Conservation (phyloP, 2,113 vertebrate genomes). For the Marcusenius ussheri region DNA sequence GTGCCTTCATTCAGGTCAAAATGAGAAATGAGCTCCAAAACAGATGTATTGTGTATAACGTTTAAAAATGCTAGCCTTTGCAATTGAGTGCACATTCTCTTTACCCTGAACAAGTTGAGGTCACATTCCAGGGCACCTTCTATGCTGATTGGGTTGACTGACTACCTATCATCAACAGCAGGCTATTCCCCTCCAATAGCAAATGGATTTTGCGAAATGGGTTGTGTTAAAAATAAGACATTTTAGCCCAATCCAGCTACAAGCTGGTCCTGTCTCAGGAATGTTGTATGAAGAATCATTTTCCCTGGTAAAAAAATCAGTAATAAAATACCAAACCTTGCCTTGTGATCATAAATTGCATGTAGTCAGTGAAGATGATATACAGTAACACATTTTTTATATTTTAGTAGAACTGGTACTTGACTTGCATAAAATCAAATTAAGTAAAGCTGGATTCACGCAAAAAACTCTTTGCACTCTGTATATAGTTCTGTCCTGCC, state of each 20-base stretch:
- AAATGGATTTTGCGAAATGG: background rate
- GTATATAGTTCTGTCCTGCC: background rate
- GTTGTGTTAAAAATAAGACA: background rate
- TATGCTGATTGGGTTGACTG: background rate
- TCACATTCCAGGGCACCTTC: background rate
- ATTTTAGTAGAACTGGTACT: background rate
- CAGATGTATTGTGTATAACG: background rate
- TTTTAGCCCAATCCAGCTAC: background rate
- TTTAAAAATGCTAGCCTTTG: background rate
- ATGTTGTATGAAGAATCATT: background rate
- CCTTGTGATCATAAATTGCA: background rate
- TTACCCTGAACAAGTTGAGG: background rate
- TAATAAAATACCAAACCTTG: background rate
- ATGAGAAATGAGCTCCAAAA: background rate
- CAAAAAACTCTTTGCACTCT: background rate
- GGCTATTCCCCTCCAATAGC: background rate
- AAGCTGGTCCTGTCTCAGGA: background rate
- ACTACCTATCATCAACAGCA: background rate
- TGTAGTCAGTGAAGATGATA: background rate
- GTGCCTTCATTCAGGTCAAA: background rate
- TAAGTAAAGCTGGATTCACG: background rate
- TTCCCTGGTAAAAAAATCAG: background rate
- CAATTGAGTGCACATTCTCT: background rate
- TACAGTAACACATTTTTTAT: background rate
- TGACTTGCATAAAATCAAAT: background rate